These are phyloP conservation scores for Clarias magur DNA, from an alignment of 2,113 vertebrate species.

Conservation along the genomic window DNA sequence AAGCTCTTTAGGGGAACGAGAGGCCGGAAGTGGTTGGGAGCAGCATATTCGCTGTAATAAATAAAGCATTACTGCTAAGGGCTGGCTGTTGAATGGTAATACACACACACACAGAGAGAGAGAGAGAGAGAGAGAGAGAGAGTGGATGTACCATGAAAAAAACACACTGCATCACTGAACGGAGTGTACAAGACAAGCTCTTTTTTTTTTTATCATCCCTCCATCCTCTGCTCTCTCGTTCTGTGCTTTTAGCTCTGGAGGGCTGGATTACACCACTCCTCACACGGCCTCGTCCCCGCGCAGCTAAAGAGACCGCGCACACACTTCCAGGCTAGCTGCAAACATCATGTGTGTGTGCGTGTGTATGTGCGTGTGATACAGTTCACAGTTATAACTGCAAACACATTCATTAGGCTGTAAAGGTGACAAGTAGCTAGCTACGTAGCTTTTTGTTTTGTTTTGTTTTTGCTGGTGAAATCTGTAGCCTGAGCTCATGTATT, in stretches of 20 bases:
- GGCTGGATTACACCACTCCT: conserved; percentile 37
- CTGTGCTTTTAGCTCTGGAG: conserved; percentile 40
- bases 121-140: neutral
- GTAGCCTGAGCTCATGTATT: neutral
- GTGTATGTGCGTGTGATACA: conserved; percentile 22
- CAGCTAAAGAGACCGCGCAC: conserved; percentile 11
- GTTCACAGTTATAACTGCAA: neutral
- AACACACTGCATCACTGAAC: conserved; percentile 59
- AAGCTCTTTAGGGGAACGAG: conserved; percentile 66
- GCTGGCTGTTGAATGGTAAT: conserved; percentile 37
- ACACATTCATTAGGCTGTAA: conserved; percentile 1
- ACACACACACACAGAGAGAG: conserved; percentile 9
- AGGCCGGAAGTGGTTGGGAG: conserved; percentile 63
- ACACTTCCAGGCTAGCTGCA: conserved; percentile 19
- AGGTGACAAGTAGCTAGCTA: neutral
- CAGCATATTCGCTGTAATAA: conserved; percentile 55
- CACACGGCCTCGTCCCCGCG: conserved; percentile 46
- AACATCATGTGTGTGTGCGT: conserved; percentile 14
- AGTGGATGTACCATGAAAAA: neutral
- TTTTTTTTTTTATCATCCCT: conserved; percentile 42
- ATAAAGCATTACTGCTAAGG: conserved; percentile 59
- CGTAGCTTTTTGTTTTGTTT: neutral
- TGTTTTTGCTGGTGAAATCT: neutral
- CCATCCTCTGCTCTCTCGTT: conserved; percentile 22
- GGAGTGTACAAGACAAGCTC: conserved; percentile 63